Percentiles rank a stretch among this genome's conserved stretches.
These are phyloP conservation scores for Lineus longissimus DNA, from an alignment of 1,140 invertebrate genomes.

Conservation along the genomic window DNA sequence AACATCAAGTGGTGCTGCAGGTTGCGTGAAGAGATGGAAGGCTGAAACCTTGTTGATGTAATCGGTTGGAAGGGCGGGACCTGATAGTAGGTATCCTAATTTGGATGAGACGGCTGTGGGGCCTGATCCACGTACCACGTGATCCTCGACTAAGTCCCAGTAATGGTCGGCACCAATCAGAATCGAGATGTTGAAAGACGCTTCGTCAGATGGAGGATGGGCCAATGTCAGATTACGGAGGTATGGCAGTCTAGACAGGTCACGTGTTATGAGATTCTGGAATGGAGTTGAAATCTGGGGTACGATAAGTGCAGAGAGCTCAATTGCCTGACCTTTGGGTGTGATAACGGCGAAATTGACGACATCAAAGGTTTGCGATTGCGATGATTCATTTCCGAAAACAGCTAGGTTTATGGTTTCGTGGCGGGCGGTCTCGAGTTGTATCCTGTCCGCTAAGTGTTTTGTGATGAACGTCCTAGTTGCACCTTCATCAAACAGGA, in stretches of 20 bases:
- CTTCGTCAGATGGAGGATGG: too few species aligned
- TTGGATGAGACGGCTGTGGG: too few species aligned
- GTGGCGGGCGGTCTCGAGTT: neutral
- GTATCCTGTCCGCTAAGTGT: neutral
- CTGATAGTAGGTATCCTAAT: too few species aligned
- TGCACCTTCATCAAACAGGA: slow-evolving; percentile 9
- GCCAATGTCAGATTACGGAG: too few species aligned
- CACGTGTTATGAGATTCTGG: slow-evolving; percentile 16
- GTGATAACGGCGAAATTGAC: neutral
- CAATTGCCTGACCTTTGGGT: neutral
- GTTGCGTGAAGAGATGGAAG: neutral
- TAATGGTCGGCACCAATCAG: too few species aligned
- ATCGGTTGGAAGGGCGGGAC: too few species aligned
- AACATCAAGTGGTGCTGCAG: neutral
- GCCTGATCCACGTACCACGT: too few species aligned
- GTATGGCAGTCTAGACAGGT: neutral
- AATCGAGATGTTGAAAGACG: too few species aligned
- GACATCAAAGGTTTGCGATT: neutral
- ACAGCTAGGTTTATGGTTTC: neutral
- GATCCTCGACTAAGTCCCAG: too few species aligned
- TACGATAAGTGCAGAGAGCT: neutral
- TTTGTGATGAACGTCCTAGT: neutral
- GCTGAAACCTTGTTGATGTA: neutral
- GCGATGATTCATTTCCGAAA: neutral
- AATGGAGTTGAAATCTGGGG: slow-evolving; percentile 6